Evolutionary conservation across 2,888 invertebrate species (phyloP).

Genomic region (Thymelicus acteon): DNA sequence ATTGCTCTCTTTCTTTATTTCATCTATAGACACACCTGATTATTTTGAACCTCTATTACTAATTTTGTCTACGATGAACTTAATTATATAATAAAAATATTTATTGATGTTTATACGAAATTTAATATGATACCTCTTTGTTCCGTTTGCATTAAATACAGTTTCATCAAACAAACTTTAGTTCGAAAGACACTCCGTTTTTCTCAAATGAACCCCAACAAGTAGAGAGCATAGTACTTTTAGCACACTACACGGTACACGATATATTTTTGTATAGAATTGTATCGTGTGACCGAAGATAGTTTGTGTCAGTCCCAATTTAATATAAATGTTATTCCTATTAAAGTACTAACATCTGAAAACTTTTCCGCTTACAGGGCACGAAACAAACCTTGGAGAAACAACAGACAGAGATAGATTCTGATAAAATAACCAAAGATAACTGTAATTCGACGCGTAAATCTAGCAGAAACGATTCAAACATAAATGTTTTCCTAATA

Average conservation of each 20-base stretch:
- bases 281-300: neutral
- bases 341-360: neutral
- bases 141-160: too few relatives aligned
- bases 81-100: too few relatives aligned
- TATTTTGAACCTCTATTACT: too few relatives aligned
- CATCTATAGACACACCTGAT: too few relatives aligned
- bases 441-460: slow-evolving; percentile 30
- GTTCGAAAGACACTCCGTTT: too few relatives aligned
- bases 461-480: slow-evolving; percentile 48
- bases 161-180: too few relatives aligned
- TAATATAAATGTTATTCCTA: neutral
- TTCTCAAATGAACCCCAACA: too few relatives aligned
- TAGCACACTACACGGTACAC: neutral
- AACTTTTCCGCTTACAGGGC: slow-evolving; percentile 31
- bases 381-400: slow-evolving; percentile 40
- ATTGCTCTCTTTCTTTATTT: too few relatives aligned
- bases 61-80: too few relatives aligned
- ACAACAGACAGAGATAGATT: slow-evolving; percentile 35
- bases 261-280: neutral
- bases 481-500: slow-evolving; percentile 61
- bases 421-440: slow-evolving; percentile 42
- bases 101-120: too few relatives aligned
- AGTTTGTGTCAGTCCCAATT: neutral
- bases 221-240: too few relatives aligned
- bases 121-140: too few relatives aligned